Evolutionary conservation across 2,113 vertebrate species (phyloP).

Genomic region (Cricetomys ansorgei): DNA sequence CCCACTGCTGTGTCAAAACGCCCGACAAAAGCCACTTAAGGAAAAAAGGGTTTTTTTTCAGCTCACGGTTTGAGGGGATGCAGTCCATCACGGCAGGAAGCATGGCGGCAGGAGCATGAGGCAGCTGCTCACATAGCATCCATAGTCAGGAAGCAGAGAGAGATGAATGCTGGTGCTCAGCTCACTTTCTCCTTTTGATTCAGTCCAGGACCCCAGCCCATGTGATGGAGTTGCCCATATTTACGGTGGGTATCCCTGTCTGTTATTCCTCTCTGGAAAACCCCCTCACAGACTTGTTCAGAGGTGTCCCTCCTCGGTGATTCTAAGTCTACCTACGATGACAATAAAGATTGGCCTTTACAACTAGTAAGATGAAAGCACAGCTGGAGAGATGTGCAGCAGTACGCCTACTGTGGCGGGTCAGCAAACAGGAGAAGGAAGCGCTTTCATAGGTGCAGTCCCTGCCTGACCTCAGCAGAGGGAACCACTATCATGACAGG

Average conservation of each 20-base stretch:
- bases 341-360: background rate
- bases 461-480: too few species aligned
- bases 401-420: too few species aligned
- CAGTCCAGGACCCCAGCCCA: too few species aligned
- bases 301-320: background rate
- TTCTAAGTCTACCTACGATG: background rate
- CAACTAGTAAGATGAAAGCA: background rate
- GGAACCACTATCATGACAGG: too few species aligned
- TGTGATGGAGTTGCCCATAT: background rate
- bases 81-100: background rate
- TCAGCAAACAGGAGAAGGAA: too few species aligned
- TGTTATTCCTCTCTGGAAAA: background rate
- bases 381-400: background rate
- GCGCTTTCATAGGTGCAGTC: too few species aligned
- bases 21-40: background rate
- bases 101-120: background rate
- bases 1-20: background rate
- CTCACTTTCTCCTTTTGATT: background rate
- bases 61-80: background rate
- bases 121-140: background rate
- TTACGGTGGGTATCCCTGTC: background rate
- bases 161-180: background rate
- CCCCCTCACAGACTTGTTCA: too few species aligned
- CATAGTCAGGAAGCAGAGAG: background rate
- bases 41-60: background rate